phyloP scores from a whole-genome alignment of 1,140 invertebrate species.

The Dolichoris vasculosae region DNA sequence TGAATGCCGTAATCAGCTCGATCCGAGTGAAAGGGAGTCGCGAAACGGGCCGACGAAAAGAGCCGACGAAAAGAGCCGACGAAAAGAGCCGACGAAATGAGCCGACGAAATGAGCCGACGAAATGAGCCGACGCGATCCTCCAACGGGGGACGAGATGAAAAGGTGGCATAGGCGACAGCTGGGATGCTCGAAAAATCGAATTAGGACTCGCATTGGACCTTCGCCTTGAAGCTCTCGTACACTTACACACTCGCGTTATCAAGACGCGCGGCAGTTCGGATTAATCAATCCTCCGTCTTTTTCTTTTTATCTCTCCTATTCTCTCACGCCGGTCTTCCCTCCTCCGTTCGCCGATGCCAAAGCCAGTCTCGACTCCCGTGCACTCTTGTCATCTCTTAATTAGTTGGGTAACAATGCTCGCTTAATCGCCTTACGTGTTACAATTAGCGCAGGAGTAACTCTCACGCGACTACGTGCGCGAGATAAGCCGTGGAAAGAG shows the following conservation, averaged over 20 bases:
- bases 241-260: background rate
- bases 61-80: background rate
- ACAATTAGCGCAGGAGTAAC: slow-evolving; percentile 64
- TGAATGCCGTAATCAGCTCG: slow-evolving; percentile 9
- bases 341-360: background rate
- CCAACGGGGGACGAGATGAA: background rate
- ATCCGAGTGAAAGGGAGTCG: background rate
- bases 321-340: slow-evolving; percentile 37
- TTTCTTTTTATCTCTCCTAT: background rate
- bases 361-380: background rate
- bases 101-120: no score
- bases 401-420: slow-evolving; percentile 67
- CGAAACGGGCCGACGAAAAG: background rate
- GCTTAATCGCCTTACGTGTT: slow-evolving; percentile 69
- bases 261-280: slow-evolving; percentile 58
- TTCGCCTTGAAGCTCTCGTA: background rate
- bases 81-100: background rate
- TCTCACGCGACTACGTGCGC: background rate
- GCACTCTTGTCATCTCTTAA: slow-evolving; percentile 69
- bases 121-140: no score
- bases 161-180: background rate
- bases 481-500: background rate
- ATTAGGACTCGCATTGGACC: background rate
- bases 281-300: slow-evolving; percentile 66
- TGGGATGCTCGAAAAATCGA: slow-evolving; percentile 1